These are phyloP conservation scores for Patiria miniata DNA, from an alignment of 35 echinoderm and acorn worm genomes.

Conservation along the genomic window DNA sequence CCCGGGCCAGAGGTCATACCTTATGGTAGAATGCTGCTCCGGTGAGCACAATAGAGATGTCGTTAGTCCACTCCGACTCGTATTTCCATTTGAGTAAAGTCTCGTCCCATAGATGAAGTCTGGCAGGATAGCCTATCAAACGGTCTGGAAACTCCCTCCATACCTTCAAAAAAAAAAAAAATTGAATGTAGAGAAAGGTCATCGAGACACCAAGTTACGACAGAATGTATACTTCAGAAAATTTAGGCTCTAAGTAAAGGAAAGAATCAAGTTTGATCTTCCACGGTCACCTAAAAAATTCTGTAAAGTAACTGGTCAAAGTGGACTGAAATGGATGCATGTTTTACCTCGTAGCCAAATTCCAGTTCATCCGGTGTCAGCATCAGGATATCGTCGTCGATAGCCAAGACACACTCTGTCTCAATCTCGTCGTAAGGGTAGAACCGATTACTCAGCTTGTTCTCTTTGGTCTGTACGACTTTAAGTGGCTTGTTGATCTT, in stretches of 20 bases:
- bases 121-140: conserved; percentile 88
- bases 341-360: conserved; percentile 95
- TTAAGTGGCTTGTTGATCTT: conserved; percentile 98
- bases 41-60: conserved; percentile 92
- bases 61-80: conserved; percentile 97
- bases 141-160: conserved; percentile 98
- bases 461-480: conserved; percentile 97
- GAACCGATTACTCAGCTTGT: conserved; percentile 95
- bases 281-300: too few species aligned
- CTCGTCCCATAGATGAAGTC: conserved; percentile 95
- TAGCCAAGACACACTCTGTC: conserved; percentile 86
- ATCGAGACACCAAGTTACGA: background rate
- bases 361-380: conserved; percentile 94
- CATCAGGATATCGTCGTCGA: conserved; percentile 91
- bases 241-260: too few species aligned
- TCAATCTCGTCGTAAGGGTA: conserved; percentile 97
- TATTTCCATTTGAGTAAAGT: conserved; percentile 90
- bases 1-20: conserved; percentile 43
- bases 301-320: too few species aligned
- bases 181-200: background rate
- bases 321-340: too few species aligned
- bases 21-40: conserved; percentile 99
- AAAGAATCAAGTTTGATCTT: too few species aligned
- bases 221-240: background rate
- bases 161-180: conserved; percentile 51